Evolutionary conservation across 2,113 vertebrate genomes (phyloP).

Genomic region (Lontra canadensis): DNA sequence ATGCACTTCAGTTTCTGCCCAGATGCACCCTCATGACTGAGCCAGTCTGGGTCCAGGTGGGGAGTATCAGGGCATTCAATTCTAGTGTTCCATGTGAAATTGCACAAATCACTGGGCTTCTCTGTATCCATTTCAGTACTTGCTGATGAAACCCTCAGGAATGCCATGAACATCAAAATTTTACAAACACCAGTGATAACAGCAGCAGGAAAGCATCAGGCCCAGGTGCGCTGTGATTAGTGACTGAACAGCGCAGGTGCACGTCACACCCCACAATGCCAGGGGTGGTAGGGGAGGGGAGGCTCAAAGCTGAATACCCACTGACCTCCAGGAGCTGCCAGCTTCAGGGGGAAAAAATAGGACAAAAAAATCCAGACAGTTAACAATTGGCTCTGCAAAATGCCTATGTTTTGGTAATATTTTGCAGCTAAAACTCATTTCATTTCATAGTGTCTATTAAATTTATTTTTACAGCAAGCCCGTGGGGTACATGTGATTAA

Average conservation of each 20-base stretch:
- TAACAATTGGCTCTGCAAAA: neutral
- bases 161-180: neutral
- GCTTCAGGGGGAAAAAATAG: neutral
- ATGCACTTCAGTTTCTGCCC: neutral
- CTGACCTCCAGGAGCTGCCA: neutral
- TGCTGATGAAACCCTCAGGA: neutral
- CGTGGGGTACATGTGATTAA: neutral
- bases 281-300: accelerated
- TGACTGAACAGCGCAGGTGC: neutral
- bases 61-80: neutral
- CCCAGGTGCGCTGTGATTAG: neutral
- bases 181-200: neutral
- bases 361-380: neutral
- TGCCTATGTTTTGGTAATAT: neutral
- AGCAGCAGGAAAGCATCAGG: neutral
- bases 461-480: neutral
- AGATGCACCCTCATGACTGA: neutral
- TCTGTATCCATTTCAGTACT: neutral
- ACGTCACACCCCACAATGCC: too few relatives aligned
- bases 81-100: neutral
- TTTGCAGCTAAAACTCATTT: neutral
- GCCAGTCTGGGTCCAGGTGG: neutral
- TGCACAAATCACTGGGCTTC: neutral
- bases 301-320: neutral
- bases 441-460: neutral